Percentiles rank a stretch among this genome's conserved stretches.
These are phyloP conservation scores for Hexactinellida sp. DNA, from an alignment of 37 sponge, comb jelly and placozoan species.

Conservation along the genomic window DNA sequence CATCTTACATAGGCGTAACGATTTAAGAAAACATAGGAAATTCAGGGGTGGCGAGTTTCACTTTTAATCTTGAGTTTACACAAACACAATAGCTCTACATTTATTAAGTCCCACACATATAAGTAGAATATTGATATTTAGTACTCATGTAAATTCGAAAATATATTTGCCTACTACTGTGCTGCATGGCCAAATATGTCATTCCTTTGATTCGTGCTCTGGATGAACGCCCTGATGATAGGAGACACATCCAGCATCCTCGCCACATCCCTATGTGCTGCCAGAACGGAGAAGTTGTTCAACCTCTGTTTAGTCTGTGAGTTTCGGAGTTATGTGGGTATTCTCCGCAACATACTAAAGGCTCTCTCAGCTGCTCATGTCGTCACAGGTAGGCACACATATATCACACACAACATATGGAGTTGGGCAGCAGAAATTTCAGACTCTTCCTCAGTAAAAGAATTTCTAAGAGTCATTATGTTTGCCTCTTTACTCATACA, in stretches of 20 bases:
- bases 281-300: constrained; percentile 7
- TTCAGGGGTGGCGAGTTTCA: constrained; percentile 2
- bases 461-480: constrained; percentile 5
- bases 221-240: not conserved
- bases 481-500: no score
- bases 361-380: constrained; percentile 1
- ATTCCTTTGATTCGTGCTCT: not conserved
- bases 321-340: constrained; percentile 6
- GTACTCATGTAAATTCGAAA: not conserved
- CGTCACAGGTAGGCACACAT: constrained; percentile 19
- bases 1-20: constrained; percentile 19
- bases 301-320: not conserved
- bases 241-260: constrained; percentile 1
- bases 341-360: constrained; percentile 10
- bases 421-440: constrained; percentile 13
- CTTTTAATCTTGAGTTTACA: not conserved
- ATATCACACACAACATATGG: constrained; percentile 18
- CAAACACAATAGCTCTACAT: not conserved
- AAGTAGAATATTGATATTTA: not conserved
- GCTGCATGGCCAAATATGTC: not conserved
- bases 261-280: constrained; percentile 18
- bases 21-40: not conserved
- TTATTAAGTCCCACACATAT: constrained; percentile 5
- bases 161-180: not conserved
- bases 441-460: constrained; percentile 15